Conservation (phyloP, 1,140 invertebrate species). For the Varroa destructor region DNA sequence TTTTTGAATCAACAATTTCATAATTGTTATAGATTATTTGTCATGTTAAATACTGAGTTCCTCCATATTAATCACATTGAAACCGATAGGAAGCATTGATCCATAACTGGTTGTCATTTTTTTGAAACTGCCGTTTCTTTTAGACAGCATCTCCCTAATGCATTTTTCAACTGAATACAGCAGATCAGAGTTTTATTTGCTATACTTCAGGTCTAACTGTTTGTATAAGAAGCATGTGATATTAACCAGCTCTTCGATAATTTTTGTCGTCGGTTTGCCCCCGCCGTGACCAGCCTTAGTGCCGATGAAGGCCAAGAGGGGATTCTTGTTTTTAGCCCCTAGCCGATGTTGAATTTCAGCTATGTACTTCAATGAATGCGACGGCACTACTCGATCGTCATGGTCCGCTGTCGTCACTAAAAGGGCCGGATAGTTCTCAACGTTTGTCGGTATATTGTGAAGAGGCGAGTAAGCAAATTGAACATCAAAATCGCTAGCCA, state of each 20-base stretch:
- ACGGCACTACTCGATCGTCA: constrained; percentile 88
- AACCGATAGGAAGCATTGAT: no score
- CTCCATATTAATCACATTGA: no score
- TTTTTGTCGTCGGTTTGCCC: constrained; percentile 83
- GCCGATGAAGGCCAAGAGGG: constrained; percentile 74
- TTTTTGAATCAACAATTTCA: no score
- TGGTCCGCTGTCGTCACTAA: constrained; percentile 89
- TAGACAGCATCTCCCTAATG: no score
- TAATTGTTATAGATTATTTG: no score
- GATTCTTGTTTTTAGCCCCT: constrained; percentile 54
- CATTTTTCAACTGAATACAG: no score
- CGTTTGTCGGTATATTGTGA: constrained; percentile 61
- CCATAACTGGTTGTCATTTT: no score
- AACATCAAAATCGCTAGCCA: constrained; percentile 43
- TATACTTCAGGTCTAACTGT: not conserved
- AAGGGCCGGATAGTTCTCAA: constrained; percentile 69
- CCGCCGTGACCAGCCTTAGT: constrained; percentile 89
- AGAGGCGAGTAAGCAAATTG: constrained; percentile 65
- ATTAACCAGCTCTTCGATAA: constrained; percentile 47
- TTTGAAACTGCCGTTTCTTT: no score
- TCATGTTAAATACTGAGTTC: no score
- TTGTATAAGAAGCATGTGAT: constrained; percentile 9
- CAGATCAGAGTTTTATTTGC: not conserved
- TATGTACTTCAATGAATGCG: constrained; percentile 88
- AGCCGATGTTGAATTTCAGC: constrained; percentile 71